These are phyloP conservation scores for Chironomus tepperi DNA, from an alignment of 1,140 invertebrate species.

Conservation along the genomic window DNA sequence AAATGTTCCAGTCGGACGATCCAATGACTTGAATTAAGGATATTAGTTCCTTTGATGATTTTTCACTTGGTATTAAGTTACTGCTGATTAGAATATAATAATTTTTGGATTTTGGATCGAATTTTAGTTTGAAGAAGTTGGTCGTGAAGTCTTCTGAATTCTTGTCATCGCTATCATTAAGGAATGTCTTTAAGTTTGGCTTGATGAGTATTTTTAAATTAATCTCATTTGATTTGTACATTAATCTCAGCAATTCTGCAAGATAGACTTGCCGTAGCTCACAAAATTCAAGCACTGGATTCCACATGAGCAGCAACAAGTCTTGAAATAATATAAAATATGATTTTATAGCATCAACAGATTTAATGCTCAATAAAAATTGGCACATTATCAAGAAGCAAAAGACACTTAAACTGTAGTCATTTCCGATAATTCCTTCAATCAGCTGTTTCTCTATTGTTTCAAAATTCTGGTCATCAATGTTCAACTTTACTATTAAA, in stretches of 20 bases:
- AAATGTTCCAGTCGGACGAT: neutral
- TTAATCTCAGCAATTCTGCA: neutral
- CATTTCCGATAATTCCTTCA: neutral
- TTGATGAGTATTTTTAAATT: neutral
- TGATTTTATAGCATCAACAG: neutral
- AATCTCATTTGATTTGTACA: neutral
- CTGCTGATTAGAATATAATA: neutral
- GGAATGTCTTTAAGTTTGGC: neutral
- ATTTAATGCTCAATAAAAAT: neutral
- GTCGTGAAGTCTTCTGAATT: neutral
- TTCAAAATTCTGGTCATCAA: neutral
- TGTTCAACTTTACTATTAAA: neutral
- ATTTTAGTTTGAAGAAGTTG: neutral
- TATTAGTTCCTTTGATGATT: neutral
- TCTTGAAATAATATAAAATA: neutral
- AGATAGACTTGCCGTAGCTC: neutral
- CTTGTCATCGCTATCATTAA: neutral
- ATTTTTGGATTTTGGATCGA: neutral
- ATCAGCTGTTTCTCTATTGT: neutral
- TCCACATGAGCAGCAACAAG: neutral
- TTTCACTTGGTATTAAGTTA: neutral
- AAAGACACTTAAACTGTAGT: neutral
- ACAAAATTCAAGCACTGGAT: neutral
- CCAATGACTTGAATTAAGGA: neutral
- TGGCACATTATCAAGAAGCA: neutral